Percentiles rank a stretch among this genome's conserved stretches.
These are phyloP conservation scores for Glandiceps talaboti DNA, from an alignment of 53 echinoderm and acorn worm genomes.

Conservation along the genomic window DNA sequence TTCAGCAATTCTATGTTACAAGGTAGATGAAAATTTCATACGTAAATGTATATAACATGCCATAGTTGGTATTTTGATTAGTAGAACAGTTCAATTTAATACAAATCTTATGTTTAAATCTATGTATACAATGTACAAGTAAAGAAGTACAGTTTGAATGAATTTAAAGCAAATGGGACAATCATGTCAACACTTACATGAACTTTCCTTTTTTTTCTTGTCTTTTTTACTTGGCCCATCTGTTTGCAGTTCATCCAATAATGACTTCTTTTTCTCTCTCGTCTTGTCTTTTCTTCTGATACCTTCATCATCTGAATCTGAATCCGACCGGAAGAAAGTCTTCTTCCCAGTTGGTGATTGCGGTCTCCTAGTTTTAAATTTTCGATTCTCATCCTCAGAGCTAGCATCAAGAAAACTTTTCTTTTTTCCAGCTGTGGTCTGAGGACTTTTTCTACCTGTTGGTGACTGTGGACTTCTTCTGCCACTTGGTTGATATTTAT, in stretches of 20 bases:
- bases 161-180: too few relatives aligned
- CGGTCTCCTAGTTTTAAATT: not conserved
- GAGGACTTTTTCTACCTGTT: not conserved
- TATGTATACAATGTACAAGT: too few relatives aligned
- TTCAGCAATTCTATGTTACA: too few relatives aligned
- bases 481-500: not conserved
- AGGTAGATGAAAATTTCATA: too few relatives aligned
- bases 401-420: not conserved
- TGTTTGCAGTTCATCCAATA: slow-evolving; percentile 52
- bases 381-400: not conserved
- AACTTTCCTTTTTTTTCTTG: slow-evolving; percentile 39
- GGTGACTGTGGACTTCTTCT: not conserved
- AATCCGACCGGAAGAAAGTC: not conserved
- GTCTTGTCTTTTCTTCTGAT: not conserved
- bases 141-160: too few relatives aligned
- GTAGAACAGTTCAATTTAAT: too few relatives aligned
- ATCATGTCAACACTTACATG: not conserved
- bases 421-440: not conserved
- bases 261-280: slow-evolving; percentile 29
- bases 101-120: too few relatives aligned
- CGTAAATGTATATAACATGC: too few relatives aligned
- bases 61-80: too few relatives aligned
- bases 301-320: not conserved
- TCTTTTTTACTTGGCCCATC: slow-evolving; percentile 22
- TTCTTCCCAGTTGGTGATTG: not conserved